A percentile compares a stretch with the other conserved stretches of the same genome.
phyloP scores from a whole-genome alignment of 2,797 vertebrate genomes.

The Acomys russatus region DNA sequence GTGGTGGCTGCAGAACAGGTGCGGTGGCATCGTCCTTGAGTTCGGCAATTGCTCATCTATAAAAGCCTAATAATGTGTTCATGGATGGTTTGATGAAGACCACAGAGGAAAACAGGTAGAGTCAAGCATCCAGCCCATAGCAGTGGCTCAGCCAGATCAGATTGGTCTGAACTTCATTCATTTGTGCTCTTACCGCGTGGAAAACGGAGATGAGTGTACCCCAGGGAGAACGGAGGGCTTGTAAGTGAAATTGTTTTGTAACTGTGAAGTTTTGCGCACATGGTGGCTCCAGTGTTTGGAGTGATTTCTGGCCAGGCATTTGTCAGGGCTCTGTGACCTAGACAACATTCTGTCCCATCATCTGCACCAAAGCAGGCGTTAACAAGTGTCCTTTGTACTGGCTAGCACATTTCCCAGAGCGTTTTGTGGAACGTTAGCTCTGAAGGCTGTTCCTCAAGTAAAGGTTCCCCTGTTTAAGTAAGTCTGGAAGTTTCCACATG shows the following conservation, averaged over 20 bases:
- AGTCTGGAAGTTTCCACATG: slow-evolving; percentile 54
- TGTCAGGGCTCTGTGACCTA: slow-evolving; percentile 54
- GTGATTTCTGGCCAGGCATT: slow-evolving; percentile 47
- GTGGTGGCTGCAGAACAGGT: slow-evolving; percentile 47
- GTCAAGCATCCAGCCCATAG: neutral
- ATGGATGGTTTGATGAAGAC: neutral
- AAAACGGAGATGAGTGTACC: slow-evolving; percentile 27
- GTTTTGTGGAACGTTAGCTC: slow-evolving; percentile 26
- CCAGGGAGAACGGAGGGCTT: slow-evolving; percentile 33
- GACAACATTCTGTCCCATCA: slow-evolving; percentile 45
- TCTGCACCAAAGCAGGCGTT: slow-evolving; percentile 9
- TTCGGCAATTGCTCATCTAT: slow-evolving; percentile 35
- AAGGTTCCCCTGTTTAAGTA: slow-evolving; percentile 43
- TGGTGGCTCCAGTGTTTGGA: neutral
- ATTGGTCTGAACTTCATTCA: neutral
- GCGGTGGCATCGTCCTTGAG: slow-evolving; percentile 1
- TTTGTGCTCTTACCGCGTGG: slow-evolving; percentile 43
- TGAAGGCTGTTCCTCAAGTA: slow-evolving; percentile 37
- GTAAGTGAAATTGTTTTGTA: slow-evolving; percentile 38
- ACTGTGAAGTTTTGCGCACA: slow-evolving; percentile 24
- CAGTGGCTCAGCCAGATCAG: neutral
- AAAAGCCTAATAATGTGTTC: neutral
- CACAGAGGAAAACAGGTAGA: slow-evolving; percentile 8
- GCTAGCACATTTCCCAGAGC: slow-evolving; percentile 19
- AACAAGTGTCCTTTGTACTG: slow-evolving; percentile 38